A percentile compares a stretch with the other conserved stretches of the same genome.
These are phyloP conservation scores for Cheilosia vulpina DNA, from an alignment of 2,888 invertebrate species.

Conservation along the genomic window DNA sequence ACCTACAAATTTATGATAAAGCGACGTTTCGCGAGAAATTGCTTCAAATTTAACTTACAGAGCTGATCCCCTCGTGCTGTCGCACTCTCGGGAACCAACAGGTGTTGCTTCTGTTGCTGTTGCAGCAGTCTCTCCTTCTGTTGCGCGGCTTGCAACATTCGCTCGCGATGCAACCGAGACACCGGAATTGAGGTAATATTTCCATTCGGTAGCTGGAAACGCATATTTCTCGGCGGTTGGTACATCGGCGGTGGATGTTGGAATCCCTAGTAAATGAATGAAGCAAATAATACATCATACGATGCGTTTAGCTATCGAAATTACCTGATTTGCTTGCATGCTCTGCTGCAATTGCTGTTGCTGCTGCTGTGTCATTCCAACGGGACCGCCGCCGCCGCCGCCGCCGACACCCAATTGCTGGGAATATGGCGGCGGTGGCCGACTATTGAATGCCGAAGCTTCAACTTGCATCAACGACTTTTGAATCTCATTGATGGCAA, in stretches of 20 bases:
- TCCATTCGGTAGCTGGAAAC: constrained; percentile 80
- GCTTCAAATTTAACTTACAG: constrained; percentile 77
- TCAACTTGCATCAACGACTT: constrained; percentile 95
- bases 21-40: constrained; percentile 1
- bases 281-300: background rate
- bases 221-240: constrained; percentile 78
- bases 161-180: constrained; percentile 79
- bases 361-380: constrained; percentile 76
- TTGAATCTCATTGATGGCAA: constrained; percentile 95
- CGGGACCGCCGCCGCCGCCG: constrained; percentile 41
- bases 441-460: constrained; percentile 83
- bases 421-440: constrained; percentile 66
- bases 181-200: constrained; percentile 78
- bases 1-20: constrained; percentile 77
- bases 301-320: background rate
- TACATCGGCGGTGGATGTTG: constrained; percentile 83
- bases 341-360: constrained; percentile 79
- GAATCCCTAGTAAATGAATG: constrained; percentile 77
- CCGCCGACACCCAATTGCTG: constrained; percentile 75
- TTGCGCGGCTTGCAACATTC: constrained; percentile 84
- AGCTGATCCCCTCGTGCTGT: constrained; percentile 84
- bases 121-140: constrained; percentile 90
- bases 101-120: constrained; percentile 91
- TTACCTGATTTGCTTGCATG: constrained; percentile 78
- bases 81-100: constrained; percentile 91